Percentiles rank a stretch among this genome's conserved stretches.
These are phyloP conservation scores for Yasuhikotakia modesta DNA, from an alignment of 2,797 vertebrate genomes.

Conservation along the genomic window DNA sequence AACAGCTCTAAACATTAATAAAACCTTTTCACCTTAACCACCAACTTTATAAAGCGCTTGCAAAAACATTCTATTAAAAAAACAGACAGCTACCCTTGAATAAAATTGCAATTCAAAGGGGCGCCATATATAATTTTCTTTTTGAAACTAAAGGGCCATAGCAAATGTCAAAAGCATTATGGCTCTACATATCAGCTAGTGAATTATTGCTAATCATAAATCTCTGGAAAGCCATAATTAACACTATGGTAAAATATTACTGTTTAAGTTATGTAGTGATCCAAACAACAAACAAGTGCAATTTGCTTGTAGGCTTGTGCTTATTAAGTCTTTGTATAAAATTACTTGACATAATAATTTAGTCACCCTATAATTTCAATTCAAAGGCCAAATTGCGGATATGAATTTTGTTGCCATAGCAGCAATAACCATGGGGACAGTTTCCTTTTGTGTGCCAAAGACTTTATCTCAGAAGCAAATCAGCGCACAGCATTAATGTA, in stretches of 20 bases:
- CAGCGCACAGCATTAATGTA: no score
- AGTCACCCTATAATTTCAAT: slow-evolving; percentile 44
- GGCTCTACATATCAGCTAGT: slow-evolving; percentile 8
- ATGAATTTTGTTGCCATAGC: slow-evolving; percentile 52
- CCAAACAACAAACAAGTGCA: slow-evolving; percentile 16
- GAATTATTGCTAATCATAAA: slow-evolving; percentile 32
- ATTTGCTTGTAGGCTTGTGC: slow-evolving; percentile 14
- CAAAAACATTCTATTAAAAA: slow-evolving; percentile 8
- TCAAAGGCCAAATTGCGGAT: slow-evolving; percentile 46
- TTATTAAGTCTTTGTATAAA: slow-evolving; percentile 44
- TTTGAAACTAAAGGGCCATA: slow-evolving; percentile 15
- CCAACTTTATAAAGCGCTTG: neutral
- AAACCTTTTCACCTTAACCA: slow-evolving; percentile 14
- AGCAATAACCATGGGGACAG: slow-evolving; percentile 45
- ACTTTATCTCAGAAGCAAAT: slow-evolving; percentile 22
- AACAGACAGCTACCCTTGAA: no score
- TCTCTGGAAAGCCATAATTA: slow-evolving; percentile 33
- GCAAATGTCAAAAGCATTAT: slow-evolving; percentile 10
- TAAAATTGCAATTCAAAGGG: no score
- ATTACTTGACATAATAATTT: slow-evolving; percentile 44
- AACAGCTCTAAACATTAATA: no score
- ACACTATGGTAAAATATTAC: slow-evolving; percentile 17
- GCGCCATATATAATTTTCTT: slow-evolving; percentile 11
- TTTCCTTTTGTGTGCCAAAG: slow-evolving; percentile 27
- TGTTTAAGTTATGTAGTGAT: slow-evolving; percentile 16